A percentile compares a stretch with the other conserved stretches of the same genome.
These are phyloP conservation scores for Turritopsis rubra DNA, from an alignment of 30 jellyfish, hydroid and myxozoan species.

Conservation along the genomic window DNA sequence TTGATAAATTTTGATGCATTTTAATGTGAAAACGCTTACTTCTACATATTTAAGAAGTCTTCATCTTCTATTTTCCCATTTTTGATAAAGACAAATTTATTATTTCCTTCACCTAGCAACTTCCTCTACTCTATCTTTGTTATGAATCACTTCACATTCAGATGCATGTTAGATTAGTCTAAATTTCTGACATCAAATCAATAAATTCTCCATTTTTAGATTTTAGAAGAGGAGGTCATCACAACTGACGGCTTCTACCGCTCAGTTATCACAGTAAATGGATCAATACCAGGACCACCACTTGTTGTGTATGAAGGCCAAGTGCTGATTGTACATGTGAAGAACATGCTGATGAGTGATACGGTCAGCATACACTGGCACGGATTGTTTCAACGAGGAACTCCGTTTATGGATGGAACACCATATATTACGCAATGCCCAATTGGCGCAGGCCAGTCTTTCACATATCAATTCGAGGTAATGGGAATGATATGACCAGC, in stretches of 20 bases:
- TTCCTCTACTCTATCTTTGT: no score
- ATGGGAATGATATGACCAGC: not conserved
- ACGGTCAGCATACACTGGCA: slow-evolving; percentile 77
- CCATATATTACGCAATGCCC: slow-evolving; percentile 80
- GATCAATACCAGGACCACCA: slow-evolving; percentile 76
- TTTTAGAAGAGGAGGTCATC: slow-evolving; percentile 55
- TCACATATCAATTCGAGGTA: slow-evolving; percentile 76
- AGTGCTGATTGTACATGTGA: slow-evolving; percentile 35
- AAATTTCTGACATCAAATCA: no score
- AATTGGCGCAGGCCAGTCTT: slow-evolving; percentile 75
- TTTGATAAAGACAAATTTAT: no score
- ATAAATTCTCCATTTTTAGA: not conserved
- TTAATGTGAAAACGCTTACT: no score
- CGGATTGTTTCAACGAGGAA: slow-evolving; percentile 62
- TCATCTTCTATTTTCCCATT: no score
- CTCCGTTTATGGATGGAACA: slow-evolving; percentile 95
- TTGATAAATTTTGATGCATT: no score
- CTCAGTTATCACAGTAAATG: slow-evolving; percentile 54
- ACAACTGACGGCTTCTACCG: slow-evolving; percentile 63
- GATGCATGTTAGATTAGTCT: no score
- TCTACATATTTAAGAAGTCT: no score
- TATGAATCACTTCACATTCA: no score
- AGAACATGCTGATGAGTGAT: slow-evolving; percentile 34
- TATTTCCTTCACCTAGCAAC: no score
- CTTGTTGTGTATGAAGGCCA: slow-evolving; percentile 64